These are phyloP conservation scores for Argyrosomus japonicus DNA, from an alignment of 2,113 vertebrate genomes.

Conservation along the genomic window DNA sequence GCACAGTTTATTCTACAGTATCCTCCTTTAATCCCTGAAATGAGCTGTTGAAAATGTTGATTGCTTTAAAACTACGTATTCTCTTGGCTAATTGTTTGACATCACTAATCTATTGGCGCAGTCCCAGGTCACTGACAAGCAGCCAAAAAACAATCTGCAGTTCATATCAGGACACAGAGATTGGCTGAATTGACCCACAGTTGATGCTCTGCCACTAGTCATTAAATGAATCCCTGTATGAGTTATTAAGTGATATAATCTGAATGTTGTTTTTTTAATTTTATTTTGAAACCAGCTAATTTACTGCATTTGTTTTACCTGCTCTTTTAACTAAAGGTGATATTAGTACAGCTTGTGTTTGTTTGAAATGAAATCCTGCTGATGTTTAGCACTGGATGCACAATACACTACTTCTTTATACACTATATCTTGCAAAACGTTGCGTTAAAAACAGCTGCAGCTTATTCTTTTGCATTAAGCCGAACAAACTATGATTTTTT, in stretches of 20 bases:
- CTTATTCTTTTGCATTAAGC: neutral
- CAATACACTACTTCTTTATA: neutral
- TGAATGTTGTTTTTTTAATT: neutral
- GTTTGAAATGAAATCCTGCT: neutral
- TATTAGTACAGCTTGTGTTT: neutral
- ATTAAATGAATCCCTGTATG: neutral
- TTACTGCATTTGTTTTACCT: neutral
- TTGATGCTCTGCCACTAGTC: neutral
- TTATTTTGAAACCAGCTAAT: neutral
- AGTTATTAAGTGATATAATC: neutral
- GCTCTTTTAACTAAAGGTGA: neutral
- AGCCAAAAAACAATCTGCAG: constrained; percentile 5
- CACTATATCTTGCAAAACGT: neutral
- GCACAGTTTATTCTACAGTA: neutral
- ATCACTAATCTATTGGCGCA: constrained; percentile 5
- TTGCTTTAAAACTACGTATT: neutral
- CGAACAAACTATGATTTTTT: neutral
- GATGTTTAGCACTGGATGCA: neutral
- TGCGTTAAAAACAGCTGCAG: neutral
- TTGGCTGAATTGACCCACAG: neutral
- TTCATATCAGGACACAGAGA: constrained; percentile 1
- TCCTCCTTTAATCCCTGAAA: constrained; percentile 10
- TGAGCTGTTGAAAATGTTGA: neutral
- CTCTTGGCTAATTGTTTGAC: neutral
- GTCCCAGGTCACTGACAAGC: neutral